Evolutionary conservation across 2,888 invertebrate species (phyloP).

Genomic region (Mechanitis messenoides): DNA sequence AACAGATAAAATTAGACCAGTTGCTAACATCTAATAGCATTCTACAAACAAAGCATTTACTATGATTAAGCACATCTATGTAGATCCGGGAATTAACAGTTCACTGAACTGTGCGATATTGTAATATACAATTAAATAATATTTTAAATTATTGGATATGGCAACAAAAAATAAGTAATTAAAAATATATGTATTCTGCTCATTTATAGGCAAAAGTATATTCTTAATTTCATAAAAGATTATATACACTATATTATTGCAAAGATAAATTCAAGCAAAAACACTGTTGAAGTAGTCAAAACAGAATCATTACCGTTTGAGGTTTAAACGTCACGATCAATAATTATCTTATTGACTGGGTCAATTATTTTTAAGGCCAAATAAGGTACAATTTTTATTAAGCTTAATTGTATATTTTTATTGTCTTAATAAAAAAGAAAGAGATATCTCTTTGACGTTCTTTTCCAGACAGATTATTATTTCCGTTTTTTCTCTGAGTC

Average conservation of each 20-base stretch:
- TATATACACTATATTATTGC: neutral
- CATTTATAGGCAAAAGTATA: no score
- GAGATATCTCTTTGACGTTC: no score
- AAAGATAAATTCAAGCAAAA: conserved; percentile 32
- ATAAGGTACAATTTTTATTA: conserved; percentile 3
- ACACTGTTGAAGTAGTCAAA: conserved; percentile 49
- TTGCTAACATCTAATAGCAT: conserved; percentile 29
- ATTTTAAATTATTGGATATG: no score
- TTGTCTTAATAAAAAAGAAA: no score
- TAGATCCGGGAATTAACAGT: conserved; percentile 38
- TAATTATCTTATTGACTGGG: conserved; percentile 24
- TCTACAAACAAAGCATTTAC: conserved; percentile 31
- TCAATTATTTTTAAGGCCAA: conserved; percentile 25
- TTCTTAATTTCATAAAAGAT: no score
- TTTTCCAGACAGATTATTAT: no score
- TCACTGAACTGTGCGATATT: conserved; percentile 32
- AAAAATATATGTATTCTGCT: no score
- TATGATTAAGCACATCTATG: conserved; percentile 33
- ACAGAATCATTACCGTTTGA: conserved; percentile 43
- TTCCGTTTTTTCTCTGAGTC: no score
- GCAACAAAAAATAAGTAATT: no score
- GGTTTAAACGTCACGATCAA: conserved; percentile 30
- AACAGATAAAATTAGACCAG: conserved; percentile 35
- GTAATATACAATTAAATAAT: conserved; percentile 14
- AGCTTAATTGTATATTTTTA: neutral